Evolutionary conservation across 2,888 invertebrate species (phyloP), one percentile per base, ranked within the genome.

Genomic region (Anoplius nigerrimus): DNA sequence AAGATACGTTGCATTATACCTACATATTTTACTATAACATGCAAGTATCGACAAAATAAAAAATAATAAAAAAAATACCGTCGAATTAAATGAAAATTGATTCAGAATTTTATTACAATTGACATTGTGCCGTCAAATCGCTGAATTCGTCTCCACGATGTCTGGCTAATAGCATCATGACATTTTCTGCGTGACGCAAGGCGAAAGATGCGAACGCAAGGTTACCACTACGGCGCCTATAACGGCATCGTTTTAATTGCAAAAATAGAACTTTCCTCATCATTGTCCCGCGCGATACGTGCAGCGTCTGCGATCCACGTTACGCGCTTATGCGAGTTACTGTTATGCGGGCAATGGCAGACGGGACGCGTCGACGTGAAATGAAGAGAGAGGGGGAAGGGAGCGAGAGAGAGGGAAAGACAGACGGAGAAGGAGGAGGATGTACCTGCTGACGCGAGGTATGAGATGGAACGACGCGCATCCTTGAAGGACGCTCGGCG

Each of bases 271-370:
- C 43, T 73, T 53, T 62, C 59, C 59, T 59, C 57, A 34, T 72
- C 67, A 71, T 65, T 51, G 66, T 42, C 58, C 24, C 55, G 45
- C 43, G 43, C 43, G n/a, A 56, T 53, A 22, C 45, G 16, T 66
- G 54, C 48, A 62, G 20, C 57, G 53, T 52, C 65, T 67, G 48
- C 34, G 34, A 59, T 71, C 60, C 67, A 73, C 67, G 68, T 60
- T 72, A 58, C 62, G 57, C 67, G 72, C 71, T 67, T 62, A 65
- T 71, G 65, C 71, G 67, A 71, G 58, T 71, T 73, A 73, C 60
- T 73, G 72, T 73, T 73, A 73, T 61, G 55, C 63, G 34, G 34
- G 66, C 59, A 67, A 72, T 59, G 58, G 57, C 61, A 63, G 43
- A 54, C 54, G 51, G 5, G 13, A 59, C 62, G 58, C 48, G 63